These are phyloP conservation scores for Gobiocypris rarus DNA, from an alignment of 2,113 vertebrate genomes.

Conservation along the genomic window DNA sequence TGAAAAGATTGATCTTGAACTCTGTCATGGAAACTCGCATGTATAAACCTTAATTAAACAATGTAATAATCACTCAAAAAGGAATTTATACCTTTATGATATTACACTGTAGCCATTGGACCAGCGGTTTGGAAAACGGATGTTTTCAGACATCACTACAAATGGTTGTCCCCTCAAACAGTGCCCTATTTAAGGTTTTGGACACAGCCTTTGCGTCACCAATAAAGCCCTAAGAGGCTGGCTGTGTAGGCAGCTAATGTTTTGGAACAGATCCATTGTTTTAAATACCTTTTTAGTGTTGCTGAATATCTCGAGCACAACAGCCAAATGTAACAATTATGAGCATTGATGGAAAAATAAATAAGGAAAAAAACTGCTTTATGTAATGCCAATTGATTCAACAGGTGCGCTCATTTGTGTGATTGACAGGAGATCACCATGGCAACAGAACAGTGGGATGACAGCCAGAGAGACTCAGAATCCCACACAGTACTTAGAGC, in stretches of 20 bases:
- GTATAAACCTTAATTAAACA: too few species aligned
- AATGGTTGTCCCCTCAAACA: too few species aligned
- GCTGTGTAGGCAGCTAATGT: background rate
- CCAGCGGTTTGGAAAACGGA: too few species aligned
- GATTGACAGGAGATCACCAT: conserved; percentile 49
- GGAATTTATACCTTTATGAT: too few species aligned
- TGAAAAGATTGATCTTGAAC: too few species aligned
- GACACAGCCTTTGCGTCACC: too few species aligned
- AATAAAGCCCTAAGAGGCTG: too few species aligned
- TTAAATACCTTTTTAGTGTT: background rate
- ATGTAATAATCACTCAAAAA: too few species aligned
- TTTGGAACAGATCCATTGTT: background rate
- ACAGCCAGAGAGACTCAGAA: conserved; percentile 32
- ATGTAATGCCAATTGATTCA: conserved; percentile 42
- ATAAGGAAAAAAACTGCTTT: background rate
- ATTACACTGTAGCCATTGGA: too few species aligned
- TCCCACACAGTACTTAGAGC: conserved; percentile 49
- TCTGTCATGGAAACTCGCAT: too few species aligned
- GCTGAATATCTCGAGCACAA: background rate
- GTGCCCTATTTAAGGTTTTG: too few species aligned
- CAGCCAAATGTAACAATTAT: conserved; percentile 29
- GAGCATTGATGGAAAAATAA: conserved; percentile 1
- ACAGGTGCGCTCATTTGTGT: conserved; percentile 50
- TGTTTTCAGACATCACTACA: too few species aligned
- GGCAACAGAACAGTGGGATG: conserved; percentile 36